phyloP scores from a whole-genome alignment of 2,888 invertebrate species.

The Liposcelis brunnea region DNA sequence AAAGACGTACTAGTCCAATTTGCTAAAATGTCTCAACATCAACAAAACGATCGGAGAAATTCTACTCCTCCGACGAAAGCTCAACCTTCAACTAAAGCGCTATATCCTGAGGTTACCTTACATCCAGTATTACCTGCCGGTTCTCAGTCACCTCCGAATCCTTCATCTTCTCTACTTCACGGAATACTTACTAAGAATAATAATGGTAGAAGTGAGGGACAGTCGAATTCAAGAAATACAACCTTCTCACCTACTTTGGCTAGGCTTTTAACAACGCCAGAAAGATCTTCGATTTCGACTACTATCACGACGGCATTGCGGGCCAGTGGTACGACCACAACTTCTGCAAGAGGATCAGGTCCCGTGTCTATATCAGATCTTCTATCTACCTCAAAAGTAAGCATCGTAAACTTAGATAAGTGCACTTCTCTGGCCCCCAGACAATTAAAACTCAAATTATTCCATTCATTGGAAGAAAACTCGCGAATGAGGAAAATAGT shows the following conservation, averaged over 20 bases:
- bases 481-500: no score
- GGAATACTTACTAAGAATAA: slow-evolving; percentile 50
- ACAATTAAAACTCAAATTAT: no score
- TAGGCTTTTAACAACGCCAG: slow-evolving; percentile 53
- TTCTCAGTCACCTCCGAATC: slow-evolving; percentile 21
- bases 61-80: slow-evolving; percentile 22
- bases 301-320: slow-evolving; percentile 20
- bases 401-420: no score
- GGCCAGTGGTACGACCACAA: slow-evolving; percentile 16
- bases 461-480: no score
- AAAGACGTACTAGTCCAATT: slow-evolving; percentile 62
- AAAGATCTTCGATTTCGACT: slow-evolving; percentile 23
- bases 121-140: slow-evolving; percentile 42
- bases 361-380: slow-evolving; percentile 29
- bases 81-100: slow-evolving; percentile 35
- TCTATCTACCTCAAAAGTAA: slow-evolving; percentile 32
- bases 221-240: slow-evolving; percentile 28
- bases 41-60: slow-evolving; percentile 25
- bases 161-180: slow-evolving; percentile 50
- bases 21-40: slow-evolving; percentile 36
- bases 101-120: slow-evolving; percentile 27
- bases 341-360: background rate
- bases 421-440: background rate
- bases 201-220: slow-evolving; percentile 1
- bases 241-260: slow-evolving; percentile 67